phyloP scores from a whole-genome alignment of 2,797 vertebrate genomes.

The Apogon hyalosoma region DNA sequence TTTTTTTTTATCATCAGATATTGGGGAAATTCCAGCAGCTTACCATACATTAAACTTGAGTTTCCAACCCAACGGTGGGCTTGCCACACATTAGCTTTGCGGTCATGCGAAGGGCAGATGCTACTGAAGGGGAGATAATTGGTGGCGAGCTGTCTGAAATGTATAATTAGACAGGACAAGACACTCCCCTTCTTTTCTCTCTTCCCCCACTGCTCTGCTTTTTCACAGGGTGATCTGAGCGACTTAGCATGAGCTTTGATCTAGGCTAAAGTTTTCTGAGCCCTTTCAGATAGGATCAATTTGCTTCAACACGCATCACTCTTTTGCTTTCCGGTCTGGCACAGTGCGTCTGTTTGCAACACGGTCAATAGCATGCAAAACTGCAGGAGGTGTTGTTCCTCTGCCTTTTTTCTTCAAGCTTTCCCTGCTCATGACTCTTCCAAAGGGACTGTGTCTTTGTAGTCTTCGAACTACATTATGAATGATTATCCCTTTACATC shows the following conservation, averaged over 20 bases:
- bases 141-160: slow-evolving; percentile 86
- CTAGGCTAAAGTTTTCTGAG: slow-evolving; percentile 83
- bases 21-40: slow-evolving; percentile 60
- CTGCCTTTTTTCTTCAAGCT: slow-evolving; percentile 43
- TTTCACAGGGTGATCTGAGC: slow-evolving; percentile 80
- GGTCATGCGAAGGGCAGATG: slow-evolving; percentile 86
- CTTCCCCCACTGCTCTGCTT: slow-evolving; percentile 54
- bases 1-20: slow-evolving; percentile 54
- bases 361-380: slow-evolving; percentile 59
- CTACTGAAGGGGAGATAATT: slow-evolving; percentile 86
- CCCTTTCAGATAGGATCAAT: slow-evolving; percentile 84
- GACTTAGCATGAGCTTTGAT: slow-evolving; percentile 83
- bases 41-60: slow-evolving; percentile 67
- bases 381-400: slow-evolving; percentile 58
- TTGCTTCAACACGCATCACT: slow-evolving; percentile 81
- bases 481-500: slow-evolving; percentile 68
- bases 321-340: slow-evolving; percentile 65
- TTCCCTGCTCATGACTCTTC: slow-evolving; percentile 47
- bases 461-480: slow-evolving; percentile 67
- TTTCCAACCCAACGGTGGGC: slow-evolving; percentile 70
- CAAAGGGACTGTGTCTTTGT: slow-evolving; percentile 65
- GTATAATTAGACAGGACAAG: slow-evolving; percentile 87
- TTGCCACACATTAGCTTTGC: slow-evolving; percentile 77
- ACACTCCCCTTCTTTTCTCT: slow-evolving; percentile 76
- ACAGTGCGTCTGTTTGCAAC: slow-evolving; percentile 58